A percentile compares a stretch with the other conserved stretches of the same genome.
Evolutionary conservation across 2,797 vertebrate genomes (phyloP).

Genomic region (Remorina albescens): DNA sequence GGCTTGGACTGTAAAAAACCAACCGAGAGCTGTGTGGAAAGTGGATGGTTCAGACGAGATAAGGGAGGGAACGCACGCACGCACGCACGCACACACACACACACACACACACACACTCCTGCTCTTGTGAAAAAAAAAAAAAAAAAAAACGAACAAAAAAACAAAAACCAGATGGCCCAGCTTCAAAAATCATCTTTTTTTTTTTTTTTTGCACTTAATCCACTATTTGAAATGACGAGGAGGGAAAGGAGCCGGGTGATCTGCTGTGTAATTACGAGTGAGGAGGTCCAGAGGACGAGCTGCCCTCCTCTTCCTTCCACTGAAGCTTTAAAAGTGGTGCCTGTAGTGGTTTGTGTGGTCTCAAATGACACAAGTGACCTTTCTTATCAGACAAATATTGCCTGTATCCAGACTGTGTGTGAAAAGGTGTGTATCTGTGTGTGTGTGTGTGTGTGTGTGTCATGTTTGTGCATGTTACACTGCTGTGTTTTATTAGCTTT

Average conservation of each 20-base stretch:
- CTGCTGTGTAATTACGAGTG: slow-evolving; percentile 74
- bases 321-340: slow-evolving; percentile 63
- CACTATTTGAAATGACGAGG: slow-evolving; percentile 73
- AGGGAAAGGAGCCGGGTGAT: slow-evolving; percentile 69
- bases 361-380: slow-evolving; percentile 75
- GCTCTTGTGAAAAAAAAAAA: slow-evolving; percentile 50
- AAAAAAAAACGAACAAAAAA: too few relatives aligned
- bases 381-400: slow-evolving; percentile 72
- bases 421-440: slow-evolving; percentile 29
- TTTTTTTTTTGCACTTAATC: slow-evolving; percentile 71
- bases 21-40: slow-evolving; percentile 73
- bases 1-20: slow-evolving; percentile 65
- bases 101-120: not conserved
- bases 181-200: slow-evolving; percentile 54
- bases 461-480: slow-evolving; percentile 62
- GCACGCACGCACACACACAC: slow-evolving; percentile 7
- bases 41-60: slow-evolving; percentile 80
- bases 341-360: slow-evolving; percentile 53
- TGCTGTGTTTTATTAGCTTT: slow-evolving; percentile 62
- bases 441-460: slow-evolving; percentile 32
- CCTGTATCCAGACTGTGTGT: slow-evolving; percentile 46
- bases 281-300: slow-evolving; percentile 55
- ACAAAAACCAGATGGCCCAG: slow-evolving; percentile 72
- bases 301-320: slow-evolving; percentile 63
- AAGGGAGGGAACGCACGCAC: slow-evolving; percentile 56